Conservation (phyloP, 2,888 invertebrate species). For the Timandra comae region DNA sequence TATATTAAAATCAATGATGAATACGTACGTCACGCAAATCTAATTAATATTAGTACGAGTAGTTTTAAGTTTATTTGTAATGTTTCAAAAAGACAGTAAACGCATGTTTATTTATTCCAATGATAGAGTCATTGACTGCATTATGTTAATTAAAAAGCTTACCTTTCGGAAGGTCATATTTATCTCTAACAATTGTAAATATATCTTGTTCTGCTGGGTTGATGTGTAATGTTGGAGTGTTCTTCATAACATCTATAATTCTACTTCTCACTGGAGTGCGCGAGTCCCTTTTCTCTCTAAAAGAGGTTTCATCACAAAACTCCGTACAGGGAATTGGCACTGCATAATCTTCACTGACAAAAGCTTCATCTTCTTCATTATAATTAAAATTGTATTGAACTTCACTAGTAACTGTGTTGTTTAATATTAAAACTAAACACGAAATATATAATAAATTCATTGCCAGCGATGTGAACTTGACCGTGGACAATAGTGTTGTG, state of each 20-base stretch:
- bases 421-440: slow-evolving; percentile 11
- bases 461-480: slow-evolving; percentile 23
- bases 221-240: slow-evolving; percentile 38
- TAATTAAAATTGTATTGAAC: slow-evolving; percentile 9
- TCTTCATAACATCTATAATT: slow-evolving; percentile 52
- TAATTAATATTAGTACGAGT: too few relatives aligned
- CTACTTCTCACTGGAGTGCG: slow-evolving; percentile 31
- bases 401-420: slow-evolving; percentile 11
- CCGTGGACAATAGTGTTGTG: slow-evolving; percentile 18
- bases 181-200: slow-evolving; percentile 43
- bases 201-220: slow-evolving; percentile 39
- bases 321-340: slow-evolving; percentile 29
- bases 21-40: too few relatives aligned
- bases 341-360: slow-evolving; percentile 34
- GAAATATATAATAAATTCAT: slow-evolving; percentile 12
- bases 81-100: too few relatives aligned
- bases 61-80: too few relatives aligned
- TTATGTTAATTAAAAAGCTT: too few relatives aligned
- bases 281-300: slow-evolving; percentile 30
- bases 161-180: slow-evolving; percentile 59
- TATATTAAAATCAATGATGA: too few relatives aligned
- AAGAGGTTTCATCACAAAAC: slow-evolving; percentile 25
- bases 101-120: too few relatives aligned
- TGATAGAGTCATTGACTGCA: too few relatives aligned
- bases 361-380: slow-evolving; percentile 27